Evolutionary conservation across 2,888 invertebrate species (phyloP).

Genomic region (Loripinus fragilis): DNA sequence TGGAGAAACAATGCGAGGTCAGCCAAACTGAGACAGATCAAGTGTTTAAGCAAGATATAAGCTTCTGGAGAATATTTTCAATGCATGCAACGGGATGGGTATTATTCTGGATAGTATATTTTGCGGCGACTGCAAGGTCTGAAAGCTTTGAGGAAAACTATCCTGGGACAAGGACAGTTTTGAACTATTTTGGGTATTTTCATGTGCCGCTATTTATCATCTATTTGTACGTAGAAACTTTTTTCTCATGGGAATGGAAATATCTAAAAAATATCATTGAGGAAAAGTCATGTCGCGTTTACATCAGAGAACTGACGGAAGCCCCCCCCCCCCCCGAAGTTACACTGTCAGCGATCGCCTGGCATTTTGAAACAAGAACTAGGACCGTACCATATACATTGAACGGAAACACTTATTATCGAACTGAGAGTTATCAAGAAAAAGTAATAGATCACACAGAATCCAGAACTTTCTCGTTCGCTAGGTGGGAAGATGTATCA

Average conservation of each 20-base stretch:
- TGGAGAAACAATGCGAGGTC: not conserved
- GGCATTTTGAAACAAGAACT: slow-evolving; percentile 10
- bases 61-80: not conserved
- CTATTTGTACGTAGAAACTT: not conserved
- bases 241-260: slow-evolving; percentile 11
- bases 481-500: slow-evolving; percentile 14
- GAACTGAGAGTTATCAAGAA: slow-evolving; percentile 7
- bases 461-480: not conserved
- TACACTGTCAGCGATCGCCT: not conserved
- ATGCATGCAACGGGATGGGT: not conserved
- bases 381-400: not conserved
- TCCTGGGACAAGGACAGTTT: not conserved
- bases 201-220: not conserved
- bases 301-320: slow-evolving; percentile 6
- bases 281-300: slow-evolving; percentile 1
- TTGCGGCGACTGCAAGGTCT: not conserved
- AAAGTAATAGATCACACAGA: not conserved
- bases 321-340: not conserved
- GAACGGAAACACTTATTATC: not conserved
- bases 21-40: not conserved
- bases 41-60: not conserved
- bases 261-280: not conserved
- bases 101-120: not conserved
- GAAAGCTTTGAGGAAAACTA: not conserved
- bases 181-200: not conserved